These are phyloP conservation scores for Anthrax anthrax DNA, from an alignment of 2,888 invertebrate species.

Conservation along the genomic window DNA sequence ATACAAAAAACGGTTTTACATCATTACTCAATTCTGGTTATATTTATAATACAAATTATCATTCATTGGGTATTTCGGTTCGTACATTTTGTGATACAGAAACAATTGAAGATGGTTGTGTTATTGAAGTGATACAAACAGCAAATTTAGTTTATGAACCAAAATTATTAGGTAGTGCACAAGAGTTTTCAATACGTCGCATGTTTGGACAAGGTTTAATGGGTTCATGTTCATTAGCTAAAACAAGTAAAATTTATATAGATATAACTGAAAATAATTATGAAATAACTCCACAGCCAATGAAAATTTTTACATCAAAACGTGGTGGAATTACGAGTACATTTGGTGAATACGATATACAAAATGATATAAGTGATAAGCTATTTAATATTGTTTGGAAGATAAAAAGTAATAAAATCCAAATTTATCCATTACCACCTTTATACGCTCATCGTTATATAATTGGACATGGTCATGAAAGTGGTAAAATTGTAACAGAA, in stretches of 20 bases:
- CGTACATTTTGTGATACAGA: slow-evolving; percentile 55
- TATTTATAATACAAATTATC: slow-evolving; percentile 85
- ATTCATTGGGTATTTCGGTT: slow-evolving; percentile 77
- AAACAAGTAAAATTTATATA: slow-evolving; percentile 63
- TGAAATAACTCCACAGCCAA: slow-evolving; percentile 47
- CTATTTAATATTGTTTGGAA: slow-evolving; percentile 54
- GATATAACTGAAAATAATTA: slow-evolving; percentile 56
- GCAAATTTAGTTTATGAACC: slow-evolving; percentile 75
- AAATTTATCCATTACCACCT: slow-evolving; percentile 45
- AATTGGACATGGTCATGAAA: slow-evolving; percentile 83
- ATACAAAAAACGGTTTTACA: slow-evolving; percentile 74
- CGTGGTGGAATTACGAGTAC: slow-evolving; percentile 53
- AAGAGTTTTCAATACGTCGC: slow-evolving; percentile 73
- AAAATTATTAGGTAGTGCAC: slow-evolving; percentile 40
- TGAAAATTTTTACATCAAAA: slow-evolving; percentile 41
- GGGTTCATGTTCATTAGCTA: slow-evolving; percentile 68
- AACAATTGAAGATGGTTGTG: slow-evolving; percentile 41
- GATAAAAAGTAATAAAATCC: slow-evolving; percentile 16
- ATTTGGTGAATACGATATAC: slow-evolving; percentile 59
- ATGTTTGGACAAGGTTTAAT: slow-evolving; percentile 76
- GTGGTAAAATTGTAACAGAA: slow-evolving; percentile 76
- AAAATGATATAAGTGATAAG: slow-evolving; percentile 34
- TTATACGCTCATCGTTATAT: slow-evolving; percentile 65
- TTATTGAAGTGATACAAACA: slow-evolving; percentile 70
- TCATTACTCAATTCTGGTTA: slow-evolving; percentile 78